These are phyloP conservation scores for Drosophila pachea DNA, from an alignment of 1,140 invertebrate genomes.

Conservation along the genomic window DNA sequence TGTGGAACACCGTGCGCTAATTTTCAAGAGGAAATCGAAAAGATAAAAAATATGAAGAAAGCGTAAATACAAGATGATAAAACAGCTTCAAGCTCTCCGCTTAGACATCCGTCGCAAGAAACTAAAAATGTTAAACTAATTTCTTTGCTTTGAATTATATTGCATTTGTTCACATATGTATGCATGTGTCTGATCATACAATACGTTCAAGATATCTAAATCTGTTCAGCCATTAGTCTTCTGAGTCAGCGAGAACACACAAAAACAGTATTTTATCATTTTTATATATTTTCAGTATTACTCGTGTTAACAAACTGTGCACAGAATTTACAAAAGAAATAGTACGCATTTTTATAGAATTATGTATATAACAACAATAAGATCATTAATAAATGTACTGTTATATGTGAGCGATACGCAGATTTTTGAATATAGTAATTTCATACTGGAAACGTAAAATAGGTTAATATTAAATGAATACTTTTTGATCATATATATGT, in stretches of 20 bases:
- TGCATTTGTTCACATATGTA: conserved; percentile 10
- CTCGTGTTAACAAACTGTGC: background rate
- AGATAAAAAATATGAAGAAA: background rate
- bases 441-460: no score
- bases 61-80: background rate
- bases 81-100: background rate
- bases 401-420: no score
- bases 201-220: background rate
- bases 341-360: background rate
- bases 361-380: no score
- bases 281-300: background rate
- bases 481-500: no score
- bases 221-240: background rate
- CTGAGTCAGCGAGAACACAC: conserved; percentile 1
- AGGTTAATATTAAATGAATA: no score
- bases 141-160: conserved; percentile 18
- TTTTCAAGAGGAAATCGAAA: no score
- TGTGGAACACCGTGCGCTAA: no score
- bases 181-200: background rate
- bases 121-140: conserved; percentile 51
- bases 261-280: conserved; percentile 3
- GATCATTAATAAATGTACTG: no score
- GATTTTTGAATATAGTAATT: no score
- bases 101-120: conserved; percentile 32
- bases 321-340: background rate